Evolutionary conservation across 2,113 vertebrate species (phyloP).

Genomic region (Procapra przewalskii): DNA sequence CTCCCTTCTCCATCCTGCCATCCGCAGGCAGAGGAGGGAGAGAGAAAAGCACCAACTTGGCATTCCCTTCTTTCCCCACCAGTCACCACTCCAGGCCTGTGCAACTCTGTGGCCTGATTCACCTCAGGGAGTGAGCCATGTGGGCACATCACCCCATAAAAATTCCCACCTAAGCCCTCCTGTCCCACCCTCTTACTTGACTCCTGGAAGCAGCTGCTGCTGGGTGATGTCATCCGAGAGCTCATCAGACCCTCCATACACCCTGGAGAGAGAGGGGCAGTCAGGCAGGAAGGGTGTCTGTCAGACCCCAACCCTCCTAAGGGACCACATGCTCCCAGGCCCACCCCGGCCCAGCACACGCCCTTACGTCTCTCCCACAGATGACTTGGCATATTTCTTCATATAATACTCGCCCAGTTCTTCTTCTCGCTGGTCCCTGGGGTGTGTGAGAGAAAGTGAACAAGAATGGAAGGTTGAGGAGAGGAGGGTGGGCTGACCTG

Average conservation of each 20-base stretch:
- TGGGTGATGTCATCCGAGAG: slow-evolving; percentile 96
- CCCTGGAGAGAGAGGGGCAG: slow-evolving; percentile 71
- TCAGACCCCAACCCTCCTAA: not conserved
- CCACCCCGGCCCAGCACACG: not conserved
- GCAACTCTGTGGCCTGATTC: not conserved
- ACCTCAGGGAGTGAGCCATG: not conserved
- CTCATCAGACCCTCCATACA: slow-evolving; percentile 90
- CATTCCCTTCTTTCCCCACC: not conserved
- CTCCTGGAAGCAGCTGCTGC: slow-evolving; percentile 94
- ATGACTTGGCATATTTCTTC: slow-evolving; percentile 94
- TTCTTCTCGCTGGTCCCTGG: slow-evolving; percentile 92
- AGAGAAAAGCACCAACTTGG: not conserved
- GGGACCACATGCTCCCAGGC: not conserved
- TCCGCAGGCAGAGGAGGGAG: not conserved
- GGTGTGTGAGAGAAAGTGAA: not conserved
- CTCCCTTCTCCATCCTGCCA: not conserved
- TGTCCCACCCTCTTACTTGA: slow-evolving; percentile 85
- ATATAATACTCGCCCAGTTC: slow-evolving; percentile 95
- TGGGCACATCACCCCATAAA: not conserved
- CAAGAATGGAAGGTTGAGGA: not conserved
- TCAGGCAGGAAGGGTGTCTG: not conserved
- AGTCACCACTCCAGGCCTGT: no score
- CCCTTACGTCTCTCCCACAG: slow-evolving; percentile 90
- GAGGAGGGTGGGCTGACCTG: not conserved
- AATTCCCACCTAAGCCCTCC: not conserved